A percentile compares a stretch with the other conserved stretches of the same genome.
Conservation (phyloP, 1,140 invertebrate species). For the Brachionus asplanchnoidis region DNA sequence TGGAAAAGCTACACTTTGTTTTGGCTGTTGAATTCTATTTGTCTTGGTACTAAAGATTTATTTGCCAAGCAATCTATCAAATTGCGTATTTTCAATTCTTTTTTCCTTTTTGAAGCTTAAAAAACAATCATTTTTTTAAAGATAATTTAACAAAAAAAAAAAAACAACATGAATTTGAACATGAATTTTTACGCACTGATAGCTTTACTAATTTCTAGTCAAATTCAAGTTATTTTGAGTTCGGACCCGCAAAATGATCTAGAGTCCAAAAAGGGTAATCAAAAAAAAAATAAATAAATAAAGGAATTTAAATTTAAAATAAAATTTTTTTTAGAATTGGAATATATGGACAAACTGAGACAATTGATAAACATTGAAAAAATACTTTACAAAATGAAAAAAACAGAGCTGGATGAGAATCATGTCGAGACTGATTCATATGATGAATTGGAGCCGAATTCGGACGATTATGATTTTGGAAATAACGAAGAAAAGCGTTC, state of each 20-base stretch:
- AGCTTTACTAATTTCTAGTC: not conserved
- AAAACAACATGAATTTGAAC: not conserved
- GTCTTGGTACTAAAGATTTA: not conserved
- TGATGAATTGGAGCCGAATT: not conserved
- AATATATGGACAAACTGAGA: not conserved
- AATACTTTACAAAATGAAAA: not conserved
- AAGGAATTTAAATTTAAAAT: not conserved
- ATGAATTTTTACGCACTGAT: not conserved
- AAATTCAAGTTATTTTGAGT: not conserved
- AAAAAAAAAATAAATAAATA: not conserved
- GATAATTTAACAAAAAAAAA: not conserved
- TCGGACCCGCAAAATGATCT: not conserved
- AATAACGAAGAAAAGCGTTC: not conserved
- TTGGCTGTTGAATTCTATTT: not conserved
- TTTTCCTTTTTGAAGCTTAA: not conserved
- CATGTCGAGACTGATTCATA: not conserved
- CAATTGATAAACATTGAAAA: not conserved
- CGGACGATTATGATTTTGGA: not conserved
- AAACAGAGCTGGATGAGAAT: not conserved
- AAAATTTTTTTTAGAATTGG: not conserved
- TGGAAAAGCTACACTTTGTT: not conserved
- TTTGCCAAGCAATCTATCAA: not conserved
- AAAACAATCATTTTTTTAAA: not conserved
- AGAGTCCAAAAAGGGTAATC: not conserved
- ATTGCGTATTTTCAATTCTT: not conserved